Evolutionary conservation across 64 coral and sea anemone genomes (phyloP), one percentile per base, ranked within the genome.

Genomic region (Acropora tenuis): DNA sequence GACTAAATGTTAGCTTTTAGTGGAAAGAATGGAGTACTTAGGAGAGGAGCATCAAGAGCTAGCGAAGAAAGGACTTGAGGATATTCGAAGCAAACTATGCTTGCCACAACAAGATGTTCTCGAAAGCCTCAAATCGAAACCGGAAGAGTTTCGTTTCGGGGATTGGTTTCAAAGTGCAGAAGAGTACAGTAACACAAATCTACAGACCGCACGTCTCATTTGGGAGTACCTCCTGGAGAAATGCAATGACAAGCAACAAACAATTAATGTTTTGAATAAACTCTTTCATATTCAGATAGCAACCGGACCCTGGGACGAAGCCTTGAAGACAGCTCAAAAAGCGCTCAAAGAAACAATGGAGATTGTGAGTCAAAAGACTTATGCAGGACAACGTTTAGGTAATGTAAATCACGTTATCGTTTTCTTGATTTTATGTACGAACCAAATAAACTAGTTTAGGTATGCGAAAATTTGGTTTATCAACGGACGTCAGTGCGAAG

Each of bases 21-120:
- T 55, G 10, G 48, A 16, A 16, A 65, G 8, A 3, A 92, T 93
- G 92, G 86, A 93, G 6, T 93, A 89, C 77, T 67, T 93, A 45
- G 75, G 45, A 17, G 3, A 18, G 67, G 87, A 84, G 40, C 86
- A 93, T 42, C 52, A 74, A 83, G 68, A 78, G 41, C 78, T 73
- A 10, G 92, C 92, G 1, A 43, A 48, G 77, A 19, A 89, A 43
- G 87, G 69, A 41, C 81, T 93, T 43, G 20, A 53, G 8, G 55
- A 84, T 48, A 11, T 93, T 5, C 87, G 78, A 2, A 18, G 40
- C 45, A 73, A 93, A n/a, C 78, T 93, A 8, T 4, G 57, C 5
- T 81, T 44, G 48, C 55, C 79, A 15, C 43, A 46, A 68, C 15
- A 74, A 83, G 18, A 83, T 67, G 82, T 93, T 41, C 55, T 93